These are phyloP conservation scores for Ciona savignyi DNA, from an alignment of 23 tunicate genomes.

Conservation along the genomic window DNA sequence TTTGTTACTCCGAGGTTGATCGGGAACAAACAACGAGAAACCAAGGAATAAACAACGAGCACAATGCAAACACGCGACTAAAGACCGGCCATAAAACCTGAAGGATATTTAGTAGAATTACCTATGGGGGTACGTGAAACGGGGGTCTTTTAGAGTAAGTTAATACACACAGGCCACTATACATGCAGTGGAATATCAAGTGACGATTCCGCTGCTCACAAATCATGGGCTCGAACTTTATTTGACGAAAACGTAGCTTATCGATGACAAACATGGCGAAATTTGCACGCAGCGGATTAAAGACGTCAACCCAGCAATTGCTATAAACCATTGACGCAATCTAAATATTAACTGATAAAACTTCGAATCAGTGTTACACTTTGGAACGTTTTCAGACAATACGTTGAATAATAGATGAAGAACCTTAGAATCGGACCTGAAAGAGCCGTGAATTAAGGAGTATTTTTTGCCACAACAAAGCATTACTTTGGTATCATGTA, in stretches of 20 bases:
- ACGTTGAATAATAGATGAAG: too few relatives aligned
- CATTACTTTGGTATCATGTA: not conserved
- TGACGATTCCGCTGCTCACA: not conserved
- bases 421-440: too few relatives aligned
- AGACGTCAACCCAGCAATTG: not conserved
- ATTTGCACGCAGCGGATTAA: not conserved
- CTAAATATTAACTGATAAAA: not conserved
- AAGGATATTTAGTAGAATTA: too few relatives aligned
- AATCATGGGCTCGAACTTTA: not conserved
- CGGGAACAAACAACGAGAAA: not conserved
- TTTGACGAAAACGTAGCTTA: not conserved
- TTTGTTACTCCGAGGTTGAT: not conserved
- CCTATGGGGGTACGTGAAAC: too few relatives aligned
- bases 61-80: not conserved
- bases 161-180: too few relatives aligned
- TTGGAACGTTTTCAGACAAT: too few relatives aligned
- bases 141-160: too few relatives aligned
- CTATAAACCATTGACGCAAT: not conserved
- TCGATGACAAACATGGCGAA: not conserved
- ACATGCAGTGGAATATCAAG: too few relatives aligned
- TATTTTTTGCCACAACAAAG: not conserved
- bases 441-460: too few relatives aligned
- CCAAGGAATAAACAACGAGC: too few relatives aligned
- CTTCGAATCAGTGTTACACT: too few relatives aligned
- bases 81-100: not conserved